These are phyloP conservation scores for Drosophila parabipectinata DNA, from an alignment of 1,140 invertebrate species.

Conservation along the genomic window DNA sequence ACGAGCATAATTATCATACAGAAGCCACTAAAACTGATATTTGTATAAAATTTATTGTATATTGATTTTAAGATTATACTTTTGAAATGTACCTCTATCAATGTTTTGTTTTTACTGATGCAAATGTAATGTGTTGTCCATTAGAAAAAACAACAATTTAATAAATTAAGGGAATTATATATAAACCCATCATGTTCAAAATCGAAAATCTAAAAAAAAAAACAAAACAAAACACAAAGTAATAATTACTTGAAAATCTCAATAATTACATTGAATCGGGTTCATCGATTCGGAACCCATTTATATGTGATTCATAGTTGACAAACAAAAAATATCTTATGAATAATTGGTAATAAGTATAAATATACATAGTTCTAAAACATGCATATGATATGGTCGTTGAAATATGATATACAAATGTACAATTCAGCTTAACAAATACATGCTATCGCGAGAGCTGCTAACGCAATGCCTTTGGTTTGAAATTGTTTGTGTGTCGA, in stretches of 20 bases:
- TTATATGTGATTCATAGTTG: constrained; percentile 37
- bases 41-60: constrained; percentile 37
- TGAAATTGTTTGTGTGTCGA: constrained; percentile 1
- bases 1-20: constrained; percentile 19
- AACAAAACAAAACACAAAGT: constrained; percentile 4
- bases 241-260: constrained; percentile 23
- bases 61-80: constrained; percentile 41
- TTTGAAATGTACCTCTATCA: constrained; percentile 45
- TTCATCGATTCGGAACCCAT: constrained; percentile 18
- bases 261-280: constrained; percentile 36
- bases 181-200: constrained; percentile 45
- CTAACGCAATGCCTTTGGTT: constrained; percentile 17
- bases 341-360: constrained; percentile 47
- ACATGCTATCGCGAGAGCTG: constrained; percentile 8
- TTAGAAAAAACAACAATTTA: constrained; percentile 29
- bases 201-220: constrained; percentile 29
- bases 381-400: constrained; percentile 27
- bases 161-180: constrained; percentile 41
- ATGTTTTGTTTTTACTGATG: constrained; percentile 42
- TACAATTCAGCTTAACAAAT: constrained; percentile 27
- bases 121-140: constrained; percentile 38
- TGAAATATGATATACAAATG: constrained; percentile 22
- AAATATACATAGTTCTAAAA: constrained; percentile 33
- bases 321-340: constrained; percentile 42
- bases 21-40: constrained; percentile 29